Conservation (phyloP, 2,888 invertebrate species). For the Orchesellides sinensis region DNA sequence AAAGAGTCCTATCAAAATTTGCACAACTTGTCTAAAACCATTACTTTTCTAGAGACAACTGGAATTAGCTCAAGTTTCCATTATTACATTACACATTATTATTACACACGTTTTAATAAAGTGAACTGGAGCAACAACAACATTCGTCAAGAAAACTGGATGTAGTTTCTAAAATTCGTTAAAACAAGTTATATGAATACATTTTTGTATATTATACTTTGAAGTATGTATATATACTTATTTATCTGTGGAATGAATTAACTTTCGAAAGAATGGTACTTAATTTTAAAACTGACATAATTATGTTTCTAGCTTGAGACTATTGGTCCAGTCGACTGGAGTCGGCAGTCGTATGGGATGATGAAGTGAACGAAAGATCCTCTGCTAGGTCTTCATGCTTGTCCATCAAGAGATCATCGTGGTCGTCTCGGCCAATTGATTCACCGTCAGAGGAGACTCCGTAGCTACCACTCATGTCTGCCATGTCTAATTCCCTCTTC, state of each 20-base stretch:
- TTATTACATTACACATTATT: too few species aligned
- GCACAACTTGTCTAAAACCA: too few species aligned
- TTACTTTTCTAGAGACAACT: too few species aligned
- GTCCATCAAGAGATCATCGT: constrained; percentile 72
- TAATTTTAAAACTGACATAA: constrained; percentile 3
- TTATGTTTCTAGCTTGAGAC: constrained; percentile 55
- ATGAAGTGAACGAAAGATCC: constrained; percentile 74
- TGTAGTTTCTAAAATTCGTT: background rate
- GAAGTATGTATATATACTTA: too few species aligned
- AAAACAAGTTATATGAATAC: constrained; percentile 4
- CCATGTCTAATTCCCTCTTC: constrained; percentile 73
- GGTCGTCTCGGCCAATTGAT: constrained; percentile 73
- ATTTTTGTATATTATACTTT: constrained; percentile 12
- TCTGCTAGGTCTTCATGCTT: constrained; percentile 75
- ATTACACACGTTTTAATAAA: too few species aligned
- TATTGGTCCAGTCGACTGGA: constrained; percentile 74
- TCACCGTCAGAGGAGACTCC: constrained; percentile 72
- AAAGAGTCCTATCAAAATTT: too few species aligned
- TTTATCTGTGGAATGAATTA: constrained; percentile 55
- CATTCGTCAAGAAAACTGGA: background rate
- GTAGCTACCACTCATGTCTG: constrained; percentile 71
- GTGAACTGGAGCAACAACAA: constrained; percentile 20
- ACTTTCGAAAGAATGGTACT: constrained; percentile 61
- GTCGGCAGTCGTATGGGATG: constrained; percentile 70
- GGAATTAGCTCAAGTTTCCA: too few species aligned